phyloP scores from a whole-genome alignment of 2,797 vertebrate genomes.

The Cyprinella venusta region DNA sequence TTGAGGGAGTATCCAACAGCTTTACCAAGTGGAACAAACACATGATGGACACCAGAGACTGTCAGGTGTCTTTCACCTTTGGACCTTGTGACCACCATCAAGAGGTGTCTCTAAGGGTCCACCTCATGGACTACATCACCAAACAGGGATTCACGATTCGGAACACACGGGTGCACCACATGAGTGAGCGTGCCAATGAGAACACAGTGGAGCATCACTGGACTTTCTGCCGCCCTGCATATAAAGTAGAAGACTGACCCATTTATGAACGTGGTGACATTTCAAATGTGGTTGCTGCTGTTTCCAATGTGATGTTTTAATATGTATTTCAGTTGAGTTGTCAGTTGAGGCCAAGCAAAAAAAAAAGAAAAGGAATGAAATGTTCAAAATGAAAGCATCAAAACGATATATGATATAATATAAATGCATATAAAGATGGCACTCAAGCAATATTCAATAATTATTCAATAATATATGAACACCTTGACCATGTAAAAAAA shows the following conservation, averaged over 20 bases:
- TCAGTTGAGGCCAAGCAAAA: conserved; percentile 44
- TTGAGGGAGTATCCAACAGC: conserved; percentile 95
- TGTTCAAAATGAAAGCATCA: no score
- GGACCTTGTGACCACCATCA: conserved; percentile 99
- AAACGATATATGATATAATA: not conserved
- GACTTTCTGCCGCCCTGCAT: conserved; percentile 96
- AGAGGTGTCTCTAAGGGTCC: conserved; percentile 94
- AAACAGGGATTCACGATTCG: conserved; percentile 97
- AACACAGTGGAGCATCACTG: conserved; percentile 99
- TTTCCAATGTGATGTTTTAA: conserved; percentile 33
- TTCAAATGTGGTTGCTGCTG: conserved; percentile 29
- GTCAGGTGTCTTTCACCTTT: conserved; percentile 98
- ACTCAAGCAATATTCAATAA: conserved; percentile 11
- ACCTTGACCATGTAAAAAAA: conserved; percentile 11
- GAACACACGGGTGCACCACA: conserved; percentile 97
- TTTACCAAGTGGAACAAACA: conserved; percentile 99
- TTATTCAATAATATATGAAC: conserved; percentile 29
- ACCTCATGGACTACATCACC: conserved; percentile 98
- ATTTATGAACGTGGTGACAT: not conserved
- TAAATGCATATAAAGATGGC: conserved; percentile 6
- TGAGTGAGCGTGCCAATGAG: conserved; percentile 98
- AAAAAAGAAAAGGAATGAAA: not conserved
- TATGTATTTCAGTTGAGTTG: conserved; percentile 40
- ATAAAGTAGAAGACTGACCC: conserved; percentile 94
- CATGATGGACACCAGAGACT: conserved; percentile 99